Evolutionary conservation across 2,113 vertebrate species (phyloP).

Genomic region (Ariopsis seemanni): DNA sequence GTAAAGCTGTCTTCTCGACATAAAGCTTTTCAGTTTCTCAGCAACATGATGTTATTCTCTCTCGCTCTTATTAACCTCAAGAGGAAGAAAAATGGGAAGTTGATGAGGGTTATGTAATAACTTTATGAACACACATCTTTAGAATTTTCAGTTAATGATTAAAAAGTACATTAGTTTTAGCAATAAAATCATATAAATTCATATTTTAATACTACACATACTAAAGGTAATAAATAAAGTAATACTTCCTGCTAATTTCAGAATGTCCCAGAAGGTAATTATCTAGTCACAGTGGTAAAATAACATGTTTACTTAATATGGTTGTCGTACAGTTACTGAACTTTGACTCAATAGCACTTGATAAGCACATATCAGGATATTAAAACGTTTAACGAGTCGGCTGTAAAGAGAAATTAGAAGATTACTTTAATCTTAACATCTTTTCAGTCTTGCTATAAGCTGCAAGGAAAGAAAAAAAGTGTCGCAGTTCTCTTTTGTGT

Average conservation of each 20-base stretch:
- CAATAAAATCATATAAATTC: background rate
- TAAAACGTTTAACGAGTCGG: background rate
- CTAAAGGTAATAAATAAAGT: background rate
- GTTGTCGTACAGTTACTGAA: background rate
- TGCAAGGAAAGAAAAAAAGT: background rate
- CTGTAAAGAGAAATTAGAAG: background rate
- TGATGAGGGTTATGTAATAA: background rate
- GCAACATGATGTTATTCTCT: background rate
- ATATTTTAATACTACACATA: background rate
- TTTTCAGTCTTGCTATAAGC: background rate
- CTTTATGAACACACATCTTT: background rate
- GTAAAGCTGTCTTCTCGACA: background rate
- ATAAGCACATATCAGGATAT: slow-evolving; percentile 20
- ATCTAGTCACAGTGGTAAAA: background rate
- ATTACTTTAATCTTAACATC: background rate
- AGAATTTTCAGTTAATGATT: background rate
- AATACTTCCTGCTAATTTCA: background rate
- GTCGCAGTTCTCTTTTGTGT: background rate
- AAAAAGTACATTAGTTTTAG: background rate
- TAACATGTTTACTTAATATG: slow-evolving; percentile 17
- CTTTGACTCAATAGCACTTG: background rate
- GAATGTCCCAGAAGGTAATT: background rate
- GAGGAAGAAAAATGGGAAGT: background rate
- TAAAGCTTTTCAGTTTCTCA: background rate
- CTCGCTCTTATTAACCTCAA: background rate